Evolutionary conservation across 2,888 invertebrate species (phyloP), one percentile per base, ranked within the genome.

Genomic region (Tipula lateralis): DNA sequence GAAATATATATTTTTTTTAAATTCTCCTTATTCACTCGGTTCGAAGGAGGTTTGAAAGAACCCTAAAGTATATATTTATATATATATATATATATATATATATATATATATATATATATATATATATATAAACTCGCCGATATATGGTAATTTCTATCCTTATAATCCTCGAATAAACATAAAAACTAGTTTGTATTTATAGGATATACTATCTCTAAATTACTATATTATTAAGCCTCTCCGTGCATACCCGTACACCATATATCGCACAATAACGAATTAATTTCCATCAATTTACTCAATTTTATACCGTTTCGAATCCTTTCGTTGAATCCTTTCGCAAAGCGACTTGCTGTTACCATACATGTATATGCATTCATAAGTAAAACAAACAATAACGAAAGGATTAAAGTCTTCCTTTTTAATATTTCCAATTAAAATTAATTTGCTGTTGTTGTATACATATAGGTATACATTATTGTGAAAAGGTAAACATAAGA

Each of bases 331-430:
- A 16, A 66, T 9, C 66, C 24, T 66, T 66, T 66, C 44, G 66
- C 66, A 66, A 66, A 24, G 66, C 24, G 66, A 66, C 66, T 66
- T 44, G n/a, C 24, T 66, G 66, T 66, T 9, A 66, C 24, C 19
- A 19, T 50, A 13, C 13, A 12, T 12, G 39, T 13, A 39, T 3
- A 39, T 39, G 13, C 9, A 39, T 39, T 39, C 13, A 39, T 44
- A 66, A 66, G 66, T 66, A 66, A 66, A 66, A 66, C 66, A 66
- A 66, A 66, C 66, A 66, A 66, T 66, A 66, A 66, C 66, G 66
- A 66, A 66, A 66, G 50, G 50, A 50, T 50, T 50, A 50, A 19
- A 39, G 39, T n/a, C 44, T 44, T 44, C 44, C 44, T 44, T 44
- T 39, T 39, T 39, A 39, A 50, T 50, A 50, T 50, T 66, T 66